Base-by-base conservation (phyloP, 2,888 invertebrate species). In the Zygothrica quintamaculata region DNA sequence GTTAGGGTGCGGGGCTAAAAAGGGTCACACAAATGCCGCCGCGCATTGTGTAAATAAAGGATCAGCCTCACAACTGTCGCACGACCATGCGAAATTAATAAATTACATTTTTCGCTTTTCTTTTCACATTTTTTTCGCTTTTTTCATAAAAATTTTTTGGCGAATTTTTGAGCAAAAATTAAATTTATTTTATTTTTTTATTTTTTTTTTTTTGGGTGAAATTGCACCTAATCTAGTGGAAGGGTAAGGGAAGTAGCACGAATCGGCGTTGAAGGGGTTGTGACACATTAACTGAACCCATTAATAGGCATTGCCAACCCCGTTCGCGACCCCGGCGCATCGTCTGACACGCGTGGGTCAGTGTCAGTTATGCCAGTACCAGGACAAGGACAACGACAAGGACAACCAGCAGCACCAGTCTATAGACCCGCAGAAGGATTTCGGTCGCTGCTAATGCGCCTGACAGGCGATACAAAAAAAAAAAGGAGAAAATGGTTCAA, bases 261-360 rank as follows among this genome's bases (percentile, higher is more conserved):
- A 29, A 15, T n/a, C 13, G 15, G 39, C 50, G 75, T 53, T 50
- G 78, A 88, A 88, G 89, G 89, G 89, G 89, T 89, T 89, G 82
- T 67, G 82, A 87, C 82, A 82, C 74, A 77, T 71, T 77, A 82
- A 72, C 78, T 89, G 89, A 89, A 89, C 89, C 89, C 88, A 89
- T 88, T 89, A 88, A 89, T 82, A 77, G 80, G 84, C 88, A 82
- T 81, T 77, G 77, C 77, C 84, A 88, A 89, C 88, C 89, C 84
- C 80, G 74, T 65, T 51, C 46, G 56, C 72, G 77, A 77, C 65
- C 78, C 51, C 55, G 75, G 22, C 56, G 34, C 66, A 42, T 40
- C 37, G 57, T 42, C 52, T 77, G 88, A 82, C 84, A 80, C 70
- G 74, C 66, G 71, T 64, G 85, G 88, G 87, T 89, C 87, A 79